A percentile compares a stretch with the other conserved stretches of the same genome.
Evolutionary conservation across 2,888 invertebrate genomes (phyloP).

Genomic region (Coenonympha arcania): DNA sequence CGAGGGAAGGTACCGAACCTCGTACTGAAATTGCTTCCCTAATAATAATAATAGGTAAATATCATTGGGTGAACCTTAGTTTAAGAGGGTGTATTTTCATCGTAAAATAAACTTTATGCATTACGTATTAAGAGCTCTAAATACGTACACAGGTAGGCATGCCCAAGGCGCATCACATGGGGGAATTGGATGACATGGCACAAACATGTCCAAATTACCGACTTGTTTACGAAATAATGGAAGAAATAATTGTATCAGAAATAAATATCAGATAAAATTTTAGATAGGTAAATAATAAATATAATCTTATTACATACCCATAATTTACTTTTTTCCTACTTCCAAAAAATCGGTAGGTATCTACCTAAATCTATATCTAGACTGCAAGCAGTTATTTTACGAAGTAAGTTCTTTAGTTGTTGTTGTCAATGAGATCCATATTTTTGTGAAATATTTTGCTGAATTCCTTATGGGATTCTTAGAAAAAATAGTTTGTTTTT

Average conservation of each 20-base stretch:
- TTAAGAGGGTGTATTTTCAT: conserved; percentile 6
- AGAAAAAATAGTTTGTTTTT: background rate
- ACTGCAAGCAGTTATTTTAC: too few species aligned
- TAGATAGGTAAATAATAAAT: background rate
- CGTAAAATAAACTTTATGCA: conserved; percentile 1
- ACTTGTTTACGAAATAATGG: background rate
- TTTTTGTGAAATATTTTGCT: too few species aligned
- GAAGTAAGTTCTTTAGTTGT: too few species aligned
- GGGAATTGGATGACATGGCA: background rate
- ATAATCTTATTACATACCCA: background rate
- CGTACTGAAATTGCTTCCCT: conserved; percentile 8
- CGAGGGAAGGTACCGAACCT: background rate
- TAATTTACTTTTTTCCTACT: too few species aligned
- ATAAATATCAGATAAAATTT: background rate
- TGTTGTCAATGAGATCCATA: too few species aligned
- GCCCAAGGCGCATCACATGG: background rate
- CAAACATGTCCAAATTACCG: background rate
- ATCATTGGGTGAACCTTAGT: conserved; percentile 1
- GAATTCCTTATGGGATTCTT: too few species aligned
- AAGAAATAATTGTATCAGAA: background rate
- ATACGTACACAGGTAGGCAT: background rate
- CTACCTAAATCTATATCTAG: too few species aligned
- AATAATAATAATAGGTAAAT: conserved; percentile 9
- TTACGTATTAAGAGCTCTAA: background rate
- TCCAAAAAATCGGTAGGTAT: too few species aligned